Evolutionary conservation across 2,888 invertebrate species (phyloP).

Genomic region (Zaprionus bogoriensis): DNA sequence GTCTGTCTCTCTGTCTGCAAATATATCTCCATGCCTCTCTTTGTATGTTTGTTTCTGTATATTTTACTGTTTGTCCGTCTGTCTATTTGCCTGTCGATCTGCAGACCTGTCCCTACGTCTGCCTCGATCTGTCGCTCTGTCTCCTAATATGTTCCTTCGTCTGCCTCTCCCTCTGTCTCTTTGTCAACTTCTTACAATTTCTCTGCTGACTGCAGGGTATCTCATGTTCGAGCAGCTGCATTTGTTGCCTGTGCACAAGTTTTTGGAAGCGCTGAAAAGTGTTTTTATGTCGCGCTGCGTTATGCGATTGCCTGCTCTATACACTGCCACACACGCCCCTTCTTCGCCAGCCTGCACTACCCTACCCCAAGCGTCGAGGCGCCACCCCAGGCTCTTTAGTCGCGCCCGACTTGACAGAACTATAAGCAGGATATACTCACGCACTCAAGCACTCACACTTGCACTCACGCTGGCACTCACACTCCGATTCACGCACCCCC

Average conservation of each 20-base stretch:
- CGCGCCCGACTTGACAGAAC: not conserved
- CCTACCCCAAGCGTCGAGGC: not conserved
- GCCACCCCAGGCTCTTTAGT: not conserved
- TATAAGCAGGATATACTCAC: not conserved
- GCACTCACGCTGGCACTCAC: not conserved
- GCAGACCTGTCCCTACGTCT: not conserved
- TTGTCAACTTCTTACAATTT: not conserved
- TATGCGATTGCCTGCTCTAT: too few relatives aligned
- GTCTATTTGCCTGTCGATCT: not conserved
- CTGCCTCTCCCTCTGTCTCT: not conserved
- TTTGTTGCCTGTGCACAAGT: constrained; percentile 4
- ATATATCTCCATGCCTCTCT: not conserved
- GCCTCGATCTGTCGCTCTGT: not conserved
- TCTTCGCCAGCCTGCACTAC: too few relatives aligned
- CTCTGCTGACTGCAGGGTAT: not conserved
- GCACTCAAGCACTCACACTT: not conserved
- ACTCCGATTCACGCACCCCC: too few relatives aligned
- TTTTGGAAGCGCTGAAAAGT: constrained; percentile 27
- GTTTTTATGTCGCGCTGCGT: constrained; percentile 22
- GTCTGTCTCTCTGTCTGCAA: not conserved
- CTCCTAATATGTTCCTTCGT: not conserved
- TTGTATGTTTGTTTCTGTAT: too few relatives aligned
- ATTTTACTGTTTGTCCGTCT: not conserved
- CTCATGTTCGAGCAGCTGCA: not conserved
- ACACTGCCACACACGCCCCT: not conserved